Percentiles rank a stretch among this genome's conserved stretches.
These are phyloP conservation scores for Psix sp. DNA, from an alignment of 1,140 invertebrate genomes.

Conservation along the genomic window DNA sequence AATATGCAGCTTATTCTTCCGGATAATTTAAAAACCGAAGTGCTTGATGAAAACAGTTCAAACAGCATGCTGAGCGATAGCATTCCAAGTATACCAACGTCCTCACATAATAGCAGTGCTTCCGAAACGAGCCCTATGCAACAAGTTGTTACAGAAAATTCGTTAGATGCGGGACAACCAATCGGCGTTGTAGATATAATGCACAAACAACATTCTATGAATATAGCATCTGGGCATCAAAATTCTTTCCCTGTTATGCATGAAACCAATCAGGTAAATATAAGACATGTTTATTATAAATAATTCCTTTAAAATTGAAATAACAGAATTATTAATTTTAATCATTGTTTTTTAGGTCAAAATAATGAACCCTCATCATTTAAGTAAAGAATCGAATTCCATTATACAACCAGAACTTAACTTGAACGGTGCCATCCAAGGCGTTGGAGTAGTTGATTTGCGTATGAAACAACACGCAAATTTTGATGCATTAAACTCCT, in stretches of 20 bases:
- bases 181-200: constrained; percentile 73
- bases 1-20: constrained; percentile 74
- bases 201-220: constrained; percentile 68
- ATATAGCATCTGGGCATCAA: constrained; percentile 63
- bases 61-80: constrained; percentile 74
- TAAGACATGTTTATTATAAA: neutral
- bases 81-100: constrained; percentile 30
- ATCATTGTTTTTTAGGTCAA: constrained; percentile 56
- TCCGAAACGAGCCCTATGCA: constrained; percentile 67
- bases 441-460: constrained; percentile 72
- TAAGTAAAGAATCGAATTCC: constrained; percentile 75
- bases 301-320: neutral
- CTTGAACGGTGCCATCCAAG: constrained; percentile 62
- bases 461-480: constrained; percentile 74
- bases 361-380: constrained; percentile 71
- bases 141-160: constrained; percentile 69
- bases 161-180: constrained; percentile 63
- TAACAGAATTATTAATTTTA: neutral
- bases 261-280: constrained; percentile 64
- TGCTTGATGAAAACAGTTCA: constrained; percentile 83
- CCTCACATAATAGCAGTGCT: constrained; percentile 67
- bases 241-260: constrained; percentile 68
- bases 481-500: constrained; percentile 66
- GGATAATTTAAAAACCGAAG: constrained; percentile 82
- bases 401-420: constrained; percentile 69